Base-by-base conservation (phyloP, 2,888 invertebrate genomes). In the Drosophila paracracens region DNA sequence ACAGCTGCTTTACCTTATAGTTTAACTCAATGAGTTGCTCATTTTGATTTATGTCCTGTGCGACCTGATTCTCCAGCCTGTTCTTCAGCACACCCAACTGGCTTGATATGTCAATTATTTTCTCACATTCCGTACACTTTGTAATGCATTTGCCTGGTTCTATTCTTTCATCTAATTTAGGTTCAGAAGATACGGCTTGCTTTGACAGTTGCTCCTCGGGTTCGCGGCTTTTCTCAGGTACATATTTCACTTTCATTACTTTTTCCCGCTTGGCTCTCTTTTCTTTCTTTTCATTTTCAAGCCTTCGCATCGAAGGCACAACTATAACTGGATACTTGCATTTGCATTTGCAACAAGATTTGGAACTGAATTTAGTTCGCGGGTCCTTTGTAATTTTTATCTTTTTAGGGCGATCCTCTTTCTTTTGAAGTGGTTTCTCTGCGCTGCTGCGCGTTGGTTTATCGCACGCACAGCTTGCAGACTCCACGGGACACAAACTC, bases 11-110 rank as follows among this genome's bases (percentile, higher is more conserved):
- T 0, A 87, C 2, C 4, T 79, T 31, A 13, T 46, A 7, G 16
- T 62, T 80, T 2, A 83, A 67, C 0, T 52, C 46, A 29, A 31
- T 21, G 1, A 85, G n/a, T 8, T 73, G 25, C 0, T 58, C 16
- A 18, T 50, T 72, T 11, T 85, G 72, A 1, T 50, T 25, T 5
- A 31, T 13, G 31, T 77, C 76, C 2, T n/a, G 1, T 0, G 25
- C 48, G 3, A 70, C 13, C 35, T 70, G 56, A 33, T 29, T 10
- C 27, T 79, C 67, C 27, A 81, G 29, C 0, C 48, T 63, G 27
- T 10, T 25, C 8, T 52, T 56, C 0, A 86, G 36, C 0, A 51
- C 7, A 3, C 11, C 4, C 31, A 81, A 0, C 21, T 81, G 64
- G 2, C 21, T 8, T 0, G 61, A 27, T 8, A 86, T 48, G 0